Percentiles rank a stretch among this genome's conserved stretches.
These are phyloP conservation scores for Tychaedon coryphoeus DNA, from an alignment of 2,113 vertebrate genomes.

Conservation along the genomic window DNA sequence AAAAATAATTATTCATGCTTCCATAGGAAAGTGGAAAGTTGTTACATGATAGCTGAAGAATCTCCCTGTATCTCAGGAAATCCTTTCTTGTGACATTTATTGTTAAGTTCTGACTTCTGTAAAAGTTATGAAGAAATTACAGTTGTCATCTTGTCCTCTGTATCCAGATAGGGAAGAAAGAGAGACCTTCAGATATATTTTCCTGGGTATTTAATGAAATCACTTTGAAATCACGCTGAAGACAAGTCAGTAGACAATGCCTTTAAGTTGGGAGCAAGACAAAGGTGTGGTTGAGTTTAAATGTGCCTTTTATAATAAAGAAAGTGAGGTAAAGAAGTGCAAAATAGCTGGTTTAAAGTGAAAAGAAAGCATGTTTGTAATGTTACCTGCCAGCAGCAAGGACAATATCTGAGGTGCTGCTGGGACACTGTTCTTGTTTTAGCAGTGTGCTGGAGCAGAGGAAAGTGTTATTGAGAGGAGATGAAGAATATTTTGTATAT, in stretches of 20 bases:
- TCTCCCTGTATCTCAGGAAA: neutral
- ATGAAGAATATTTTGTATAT: neutral
- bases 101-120: neutral
- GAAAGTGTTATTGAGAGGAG: neutral
- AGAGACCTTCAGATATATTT: neutral
- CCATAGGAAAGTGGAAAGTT: neutral
- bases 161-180: neutral
- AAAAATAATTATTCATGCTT: neutral
- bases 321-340: neutral
- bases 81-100: slow-evolving; percentile 13
- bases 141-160: neutral
- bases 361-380: neutral
- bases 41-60: neutral
- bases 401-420: neutral
- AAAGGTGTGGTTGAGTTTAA: neutral
- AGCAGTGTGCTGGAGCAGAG: neutral
- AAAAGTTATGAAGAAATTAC: neutral
- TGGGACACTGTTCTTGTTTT: neutral
- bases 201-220: neutral
- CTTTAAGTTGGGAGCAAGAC: neutral
- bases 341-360: neutral
- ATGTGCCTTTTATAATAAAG: neutral
- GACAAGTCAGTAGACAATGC: neutral
- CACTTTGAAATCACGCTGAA: neutral
- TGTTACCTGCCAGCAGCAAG: neutral